Evolutionary conservation across 2,113 vertebrate species (phyloP), one percentile per base, ranked within the genome.

Genomic region (Ictalurus punctatus): DNA sequence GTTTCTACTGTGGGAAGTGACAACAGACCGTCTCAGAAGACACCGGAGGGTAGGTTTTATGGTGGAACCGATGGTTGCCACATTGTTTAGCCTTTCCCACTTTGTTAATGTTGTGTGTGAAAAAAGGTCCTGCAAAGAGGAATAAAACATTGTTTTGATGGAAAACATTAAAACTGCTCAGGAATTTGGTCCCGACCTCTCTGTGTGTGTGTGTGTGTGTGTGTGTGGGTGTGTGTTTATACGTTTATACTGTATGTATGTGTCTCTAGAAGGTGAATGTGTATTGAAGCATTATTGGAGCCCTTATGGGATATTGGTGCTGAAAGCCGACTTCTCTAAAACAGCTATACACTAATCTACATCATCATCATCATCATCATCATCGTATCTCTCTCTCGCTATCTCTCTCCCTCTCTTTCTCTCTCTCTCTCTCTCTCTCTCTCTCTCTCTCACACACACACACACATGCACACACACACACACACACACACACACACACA

Each of bases 61-160:
- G 59, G 44, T 67, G 59, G n/a, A 67, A 54, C 27, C 17, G 86
- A 80, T 54, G 73, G 21, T 21, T 74, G 34, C 74, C 74, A 80
- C 17, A 0, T 52, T 65, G 58, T 65, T 48, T 76, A 40, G 52
- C 5, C 58, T 65, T 30, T 65, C 61, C 27, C 7, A 19, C 16
- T 65, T 61, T 79, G 37, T 44, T 67, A 37, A 67, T 87, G 61
- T 67, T 80, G 48, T 65, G 59, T 40, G 40, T 78, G 58, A 21
- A 65, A 78, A 73, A 71, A 34, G 63, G 37, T 71, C 65, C 44
- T 71, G 48, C 48, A 56, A 48, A 63, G 54, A 79, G 16, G 58
- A 79, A 63, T 63, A 86, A 59, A 79, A 86, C 58, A 65, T 48
- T 79, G 34, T 78, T 86, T 63, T 79, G 37, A 65, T 79, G 40